Conservation (phyloP, 2,113 vertebrate genomes). For the Mormyrus iriodes region DNA sequence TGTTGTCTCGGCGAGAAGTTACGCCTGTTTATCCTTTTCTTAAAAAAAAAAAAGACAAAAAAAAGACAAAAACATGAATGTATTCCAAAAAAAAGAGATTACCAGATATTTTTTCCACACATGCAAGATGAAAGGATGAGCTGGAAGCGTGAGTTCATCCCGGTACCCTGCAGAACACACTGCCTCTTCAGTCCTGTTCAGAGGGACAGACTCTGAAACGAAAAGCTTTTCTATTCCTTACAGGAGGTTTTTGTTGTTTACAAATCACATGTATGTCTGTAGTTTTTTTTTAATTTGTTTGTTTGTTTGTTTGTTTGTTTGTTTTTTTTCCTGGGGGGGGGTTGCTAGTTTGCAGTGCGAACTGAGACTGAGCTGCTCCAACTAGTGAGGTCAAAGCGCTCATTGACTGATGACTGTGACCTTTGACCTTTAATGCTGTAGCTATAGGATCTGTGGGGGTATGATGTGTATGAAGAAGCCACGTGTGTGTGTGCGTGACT, state of each 20-base stretch:
- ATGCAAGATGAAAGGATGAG: slow-evolving; percentile 49
- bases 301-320: slow-evolving; percentile 35
- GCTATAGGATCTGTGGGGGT: slow-evolving; percentile 10
- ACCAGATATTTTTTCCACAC: slow-evolving; percentile 54
- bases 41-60: slow-evolving; percentile 52
- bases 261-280: slow-evolving; percentile 66
- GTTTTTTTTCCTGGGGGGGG: background rate
- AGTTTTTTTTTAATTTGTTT: too few relatives aligned
- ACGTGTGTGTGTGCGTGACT: background rate
- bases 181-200: slow-evolving; percentile 71
- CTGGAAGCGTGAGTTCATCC: slow-evolving; percentile 35
- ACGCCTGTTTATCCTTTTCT: slow-evolving; percentile 57
- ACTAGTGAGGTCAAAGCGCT: slow-evolving; percentile 31
- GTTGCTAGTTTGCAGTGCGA: slow-evolving; percentile 48
- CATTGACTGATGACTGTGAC: background rate
- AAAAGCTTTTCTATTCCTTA: slow-evolving; percentile 65
- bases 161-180: slow-evolving; percentile 62
- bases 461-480: background rate
- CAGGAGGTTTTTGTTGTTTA: slow-evolving; percentile 73
- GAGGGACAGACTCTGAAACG: slow-evolving; percentile 53
- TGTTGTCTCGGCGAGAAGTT: slow-evolving; percentile 68
- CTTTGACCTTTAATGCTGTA: slow-evolving; percentile 9
- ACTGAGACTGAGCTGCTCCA: slow-evolving; percentile 42
- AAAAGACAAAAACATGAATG: slow-evolving; percentile 54
- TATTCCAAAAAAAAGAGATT: slow-evolving; percentile 60